These are phyloP conservation scores for Neoitamus cyanurus DNA, from an alignment of 2,888 invertebrate genomes.

Conservation along the genomic window DNA sequence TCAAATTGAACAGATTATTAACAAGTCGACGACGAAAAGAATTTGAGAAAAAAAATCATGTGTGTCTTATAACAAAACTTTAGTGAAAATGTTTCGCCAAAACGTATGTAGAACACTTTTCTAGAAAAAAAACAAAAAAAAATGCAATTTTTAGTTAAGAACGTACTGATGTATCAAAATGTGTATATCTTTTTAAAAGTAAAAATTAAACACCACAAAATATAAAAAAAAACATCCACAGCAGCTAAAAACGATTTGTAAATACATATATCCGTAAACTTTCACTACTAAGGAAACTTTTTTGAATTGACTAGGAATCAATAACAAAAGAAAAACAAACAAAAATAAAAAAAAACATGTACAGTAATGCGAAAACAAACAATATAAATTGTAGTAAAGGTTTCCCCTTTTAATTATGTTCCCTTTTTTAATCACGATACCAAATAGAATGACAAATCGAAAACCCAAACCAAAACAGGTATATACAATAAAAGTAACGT, in stretches of 20 bases:
- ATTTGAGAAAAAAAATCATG: constrained; percentile 27
- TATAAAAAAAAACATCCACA: not conserved
- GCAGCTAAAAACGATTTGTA: not conserved
- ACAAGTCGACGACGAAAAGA: not conserved
- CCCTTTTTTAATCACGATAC: not conserved
- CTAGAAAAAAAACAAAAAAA: not conserved
- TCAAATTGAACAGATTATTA: not conserved
- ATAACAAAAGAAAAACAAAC: not conserved
- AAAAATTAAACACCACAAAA: not conserved
- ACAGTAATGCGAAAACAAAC: constrained; percentile 14
- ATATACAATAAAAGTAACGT: constrained; percentile 20
- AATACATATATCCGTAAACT: constrained; percentile 12
- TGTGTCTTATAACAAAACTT: constrained; percentile 35
- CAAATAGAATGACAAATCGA: constrained; percentile 25
- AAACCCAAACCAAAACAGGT: constrained; percentile 27
- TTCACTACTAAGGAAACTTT: constrained; percentile 15
- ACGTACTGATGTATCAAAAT: constrained; percentile 30
- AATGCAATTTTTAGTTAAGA: not conserved
- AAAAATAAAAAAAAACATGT: not conserved
- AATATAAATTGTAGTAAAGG: constrained; percentile 18
- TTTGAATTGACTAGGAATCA: constrained; percentile 33
- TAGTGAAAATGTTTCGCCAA: constrained; percentile 16
- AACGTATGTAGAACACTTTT: not conserved
- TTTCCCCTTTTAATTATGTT: constrained; percentile 38
- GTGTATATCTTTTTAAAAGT: constrained; percentile 36